A percentile compares a stretch with the other conserved stretches of the same genome.
Conservation (phyloP, 2,113 vertebrate species). For the Prionailurus bengalensis region DNA sequence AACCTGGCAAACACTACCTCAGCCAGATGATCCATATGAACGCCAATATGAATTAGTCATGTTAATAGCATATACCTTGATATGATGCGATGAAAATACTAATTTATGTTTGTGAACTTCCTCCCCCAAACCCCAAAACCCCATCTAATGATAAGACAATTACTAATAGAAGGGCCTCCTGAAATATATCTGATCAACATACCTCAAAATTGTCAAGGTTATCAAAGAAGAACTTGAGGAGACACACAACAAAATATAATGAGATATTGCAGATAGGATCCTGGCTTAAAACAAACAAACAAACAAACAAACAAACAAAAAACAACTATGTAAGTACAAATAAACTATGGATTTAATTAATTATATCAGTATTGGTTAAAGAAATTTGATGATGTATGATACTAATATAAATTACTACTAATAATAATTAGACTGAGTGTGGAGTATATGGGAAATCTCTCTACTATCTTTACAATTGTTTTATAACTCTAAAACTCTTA, state of each 20-base stretch:
- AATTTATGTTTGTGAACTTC: background rate
- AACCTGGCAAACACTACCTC: background rate
- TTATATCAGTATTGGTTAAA: background rate
- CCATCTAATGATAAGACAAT: background rate
- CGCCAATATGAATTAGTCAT: background rate
- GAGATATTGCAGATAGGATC: background rate
- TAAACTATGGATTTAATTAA: background rate
- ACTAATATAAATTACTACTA: background rate
- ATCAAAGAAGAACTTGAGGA: background rate
- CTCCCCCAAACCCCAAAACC: background rate
- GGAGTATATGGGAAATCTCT: background rate
- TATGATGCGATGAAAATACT: background rate
- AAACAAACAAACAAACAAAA: background rate
- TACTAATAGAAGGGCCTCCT: background rate
- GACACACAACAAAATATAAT: background rate
- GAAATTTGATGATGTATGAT: background rate
- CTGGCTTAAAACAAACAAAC: background rate
- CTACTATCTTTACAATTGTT: background rate
- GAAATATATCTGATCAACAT: background rate
- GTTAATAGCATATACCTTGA: background rate
- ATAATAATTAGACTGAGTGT: background rate
- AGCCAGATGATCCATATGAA: background rate
- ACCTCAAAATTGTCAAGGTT: background rate
- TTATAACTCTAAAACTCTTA: background rate
- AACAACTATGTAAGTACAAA: background rate